A percentile compares a stretch with the other conserved stretches of the same genome.
Conservation (phyloP, 2,113 vertebrate species). For the Phrynosoma blainvillii region DNA sequence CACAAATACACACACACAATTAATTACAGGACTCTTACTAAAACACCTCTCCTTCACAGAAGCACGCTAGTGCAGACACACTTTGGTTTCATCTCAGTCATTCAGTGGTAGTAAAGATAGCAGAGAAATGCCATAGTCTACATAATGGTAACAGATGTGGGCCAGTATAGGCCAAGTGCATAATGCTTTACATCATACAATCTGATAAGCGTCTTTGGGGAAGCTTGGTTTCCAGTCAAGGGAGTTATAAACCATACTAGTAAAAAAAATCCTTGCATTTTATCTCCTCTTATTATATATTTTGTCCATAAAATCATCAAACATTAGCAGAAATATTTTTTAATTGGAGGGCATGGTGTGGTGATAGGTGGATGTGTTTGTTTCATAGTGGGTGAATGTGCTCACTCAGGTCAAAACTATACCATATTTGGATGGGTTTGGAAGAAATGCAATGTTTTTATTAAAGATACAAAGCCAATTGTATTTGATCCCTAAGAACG, state of each 20-base stretch:
- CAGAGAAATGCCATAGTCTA: constrained; percentile 47
- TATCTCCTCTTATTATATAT: neutral
- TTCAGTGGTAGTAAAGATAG: constrained; percentile 82
- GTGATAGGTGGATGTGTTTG: constrained; percentile 23
- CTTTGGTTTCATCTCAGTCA: constrained; percentile 79
- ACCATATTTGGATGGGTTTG: constrained; percentile 61
- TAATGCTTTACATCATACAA: constrained; percentile 36
- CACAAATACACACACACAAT: constrained; percentile 79
- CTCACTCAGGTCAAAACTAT: constrained; percentile 57
- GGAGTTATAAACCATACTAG: neutral
- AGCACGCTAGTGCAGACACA: constrained; percentile 75
- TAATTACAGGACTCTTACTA: constrained; percentile 88
- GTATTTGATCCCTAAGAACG: constrained; percentile 75
- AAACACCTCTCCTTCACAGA: constrained; percentile 77
- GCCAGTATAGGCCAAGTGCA: constrained; percentile 48
- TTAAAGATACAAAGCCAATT: constrained; percentile 78
- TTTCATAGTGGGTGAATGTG: neutral
- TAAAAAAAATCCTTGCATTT: constrained; percentile 22
- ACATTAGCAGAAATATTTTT: constrained; percentile 19
- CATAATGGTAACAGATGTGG: constrained; percentile 44
- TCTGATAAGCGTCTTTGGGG: constrained; percentile 31
- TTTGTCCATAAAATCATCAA: neutral
- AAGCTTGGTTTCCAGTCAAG: constrained; percentile 12
- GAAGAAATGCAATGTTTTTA: constrained; percentile 76
- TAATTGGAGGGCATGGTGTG: neutral